Conservation (phyloP, 2,797 vertebrate genomes). For the Sylvia borin region DNA sequence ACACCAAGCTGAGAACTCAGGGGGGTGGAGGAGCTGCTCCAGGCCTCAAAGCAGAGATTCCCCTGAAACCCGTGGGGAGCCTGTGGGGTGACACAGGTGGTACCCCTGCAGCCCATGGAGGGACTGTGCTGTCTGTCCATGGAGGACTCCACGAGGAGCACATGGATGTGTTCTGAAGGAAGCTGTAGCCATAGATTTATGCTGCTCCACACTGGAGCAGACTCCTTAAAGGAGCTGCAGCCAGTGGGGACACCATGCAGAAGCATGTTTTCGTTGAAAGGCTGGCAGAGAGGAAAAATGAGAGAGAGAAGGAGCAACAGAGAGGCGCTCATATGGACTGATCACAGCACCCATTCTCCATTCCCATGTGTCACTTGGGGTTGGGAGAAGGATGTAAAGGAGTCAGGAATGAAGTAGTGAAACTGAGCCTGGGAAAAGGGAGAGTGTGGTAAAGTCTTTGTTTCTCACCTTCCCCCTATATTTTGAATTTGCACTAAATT, state of each 20-base stretch:
- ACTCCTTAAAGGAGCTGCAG: neutral
- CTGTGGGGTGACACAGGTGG: accelerated
- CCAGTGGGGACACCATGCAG: neutral
- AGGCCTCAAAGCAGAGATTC: accelerated
- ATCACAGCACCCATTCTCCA: neutral
- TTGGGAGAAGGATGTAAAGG: neutral
- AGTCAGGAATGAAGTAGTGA: neutral
- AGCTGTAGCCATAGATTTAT: neutral
- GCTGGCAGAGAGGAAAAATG: neutral
- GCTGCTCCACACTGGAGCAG: neutral
- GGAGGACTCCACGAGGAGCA: neutral
- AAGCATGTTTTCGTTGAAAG: neutral
- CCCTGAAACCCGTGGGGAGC: accelerated
- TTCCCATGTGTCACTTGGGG: neutral
- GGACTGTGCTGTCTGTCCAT: neutral
- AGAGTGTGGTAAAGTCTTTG: neutral
- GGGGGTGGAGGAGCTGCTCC: neutral
- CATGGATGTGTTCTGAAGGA: neutral
- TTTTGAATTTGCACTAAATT: neutral
- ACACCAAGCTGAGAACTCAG: neutral
- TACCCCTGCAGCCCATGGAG: neutral
- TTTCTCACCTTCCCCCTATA: neutral
- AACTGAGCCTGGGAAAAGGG: neutral
- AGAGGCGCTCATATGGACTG: neutral
- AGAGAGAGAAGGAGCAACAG: neutral